Evolutionary conservation across 1,140 invertebrate genomes (phyloP).

Genomic region (Vollenhovia emeryi): DNA sequence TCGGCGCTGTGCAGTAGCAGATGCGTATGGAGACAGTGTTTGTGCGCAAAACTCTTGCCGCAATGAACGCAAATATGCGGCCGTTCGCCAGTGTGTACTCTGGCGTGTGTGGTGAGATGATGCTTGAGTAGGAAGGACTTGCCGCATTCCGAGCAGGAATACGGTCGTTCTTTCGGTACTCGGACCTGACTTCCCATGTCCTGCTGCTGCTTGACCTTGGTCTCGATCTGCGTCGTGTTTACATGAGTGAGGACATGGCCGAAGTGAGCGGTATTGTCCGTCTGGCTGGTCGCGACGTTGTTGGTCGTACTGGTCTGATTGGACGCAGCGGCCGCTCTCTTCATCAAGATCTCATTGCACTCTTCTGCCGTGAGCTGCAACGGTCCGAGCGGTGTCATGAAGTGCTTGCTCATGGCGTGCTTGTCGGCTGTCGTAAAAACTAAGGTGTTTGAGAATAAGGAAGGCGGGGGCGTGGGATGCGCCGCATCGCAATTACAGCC

Average conservation of each 20-base stretch:
- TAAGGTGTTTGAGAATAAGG: conserved; percentile 81
- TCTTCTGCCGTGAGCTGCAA: conserved; percentile 91
- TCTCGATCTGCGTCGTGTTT: conserved; percentile 86
- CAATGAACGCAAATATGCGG: conserved; percentile 94
- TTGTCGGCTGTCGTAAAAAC: conserved; percentile 84
- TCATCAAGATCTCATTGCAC: conserved; percentile 92
- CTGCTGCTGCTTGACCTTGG: conserved; percentile 87
- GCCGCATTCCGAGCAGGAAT: conserved; percentile 92
- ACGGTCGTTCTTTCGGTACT: conserved; percentile 90
- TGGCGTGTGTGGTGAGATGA: conserved; percentile 92
- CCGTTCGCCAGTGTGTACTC: conserved; percentile 92
- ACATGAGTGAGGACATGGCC: conserved; percentile 84
- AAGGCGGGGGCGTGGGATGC: conserved; percentile 79
- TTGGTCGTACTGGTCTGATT: conserved; percentile 79
- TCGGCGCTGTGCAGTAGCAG: conserved; percentile 92
- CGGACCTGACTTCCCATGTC: conserved; percentile 87
- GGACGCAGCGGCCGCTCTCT: conserved; percentile 86
- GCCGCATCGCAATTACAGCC: conserved; percentile 83
- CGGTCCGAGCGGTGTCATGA: conserved; percentile 89
- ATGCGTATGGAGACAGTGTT: conserved; percentile 94
- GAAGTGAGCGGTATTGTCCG: conserved; percentile 84
- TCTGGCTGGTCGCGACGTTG: conserved; percentile 81
- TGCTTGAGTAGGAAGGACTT: conserved; percentile 94
- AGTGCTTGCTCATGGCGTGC: conserved; percentile 84
- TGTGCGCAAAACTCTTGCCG: conserved; percentile 94